Evolutionary conservation across 2,113 vertebrate genomes (phyloP).

Genomic region (Paraplagusia blochii): DNA sequence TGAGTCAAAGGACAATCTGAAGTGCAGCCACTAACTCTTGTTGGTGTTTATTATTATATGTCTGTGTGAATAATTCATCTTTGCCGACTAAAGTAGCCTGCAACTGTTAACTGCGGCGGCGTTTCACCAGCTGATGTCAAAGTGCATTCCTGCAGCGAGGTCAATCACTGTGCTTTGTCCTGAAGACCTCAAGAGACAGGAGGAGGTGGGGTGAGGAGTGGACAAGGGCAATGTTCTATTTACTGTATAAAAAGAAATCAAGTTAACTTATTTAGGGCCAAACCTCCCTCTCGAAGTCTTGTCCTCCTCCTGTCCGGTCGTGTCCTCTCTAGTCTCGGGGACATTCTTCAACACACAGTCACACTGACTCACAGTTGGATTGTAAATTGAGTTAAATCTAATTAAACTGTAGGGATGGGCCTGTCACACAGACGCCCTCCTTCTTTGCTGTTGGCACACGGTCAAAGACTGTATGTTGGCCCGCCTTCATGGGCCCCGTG

Average conservation of each 20-base stretch:
- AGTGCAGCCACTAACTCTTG: conserved; percentile 14
- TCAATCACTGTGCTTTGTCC: conserved; percentile 27
- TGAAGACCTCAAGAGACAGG: conserved; percentile 17
- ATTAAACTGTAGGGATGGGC: conserved; percentile 36
- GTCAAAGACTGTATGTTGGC: not conserved
- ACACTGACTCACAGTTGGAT: conserved; percentile 51
- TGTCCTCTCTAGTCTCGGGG: conserved; percentile 36
- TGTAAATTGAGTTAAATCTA: conserved; percentile 66
- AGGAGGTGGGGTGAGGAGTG: not conserved
- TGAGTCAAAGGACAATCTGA: not conserved
- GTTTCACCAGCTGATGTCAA: conserved; percentile 12
- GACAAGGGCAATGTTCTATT: conserved; percentile 7
- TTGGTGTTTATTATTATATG: not conserved
- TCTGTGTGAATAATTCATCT: not conserved
- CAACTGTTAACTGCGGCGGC: conserved; percentile 15
- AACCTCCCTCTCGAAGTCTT: not conserved
- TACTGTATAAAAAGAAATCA: conserved; percentile 36
- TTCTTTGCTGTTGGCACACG: conserved; percentile 34
- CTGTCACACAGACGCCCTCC: conserved; percentile 6
- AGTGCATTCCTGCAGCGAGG: conserved; percentile 7
- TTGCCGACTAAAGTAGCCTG: not conserved
- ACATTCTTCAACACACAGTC: conserved; percentile 52
- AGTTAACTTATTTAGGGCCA: not conserved
- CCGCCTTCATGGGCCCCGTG: conserved; percentile 23
- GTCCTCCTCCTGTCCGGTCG: conserved; percentile 15